These are phyloP conservation scores for Colletes collaris DNA, from an alignment of 2,888 invertebrate species.

Conservation along the genomic window DNA sequence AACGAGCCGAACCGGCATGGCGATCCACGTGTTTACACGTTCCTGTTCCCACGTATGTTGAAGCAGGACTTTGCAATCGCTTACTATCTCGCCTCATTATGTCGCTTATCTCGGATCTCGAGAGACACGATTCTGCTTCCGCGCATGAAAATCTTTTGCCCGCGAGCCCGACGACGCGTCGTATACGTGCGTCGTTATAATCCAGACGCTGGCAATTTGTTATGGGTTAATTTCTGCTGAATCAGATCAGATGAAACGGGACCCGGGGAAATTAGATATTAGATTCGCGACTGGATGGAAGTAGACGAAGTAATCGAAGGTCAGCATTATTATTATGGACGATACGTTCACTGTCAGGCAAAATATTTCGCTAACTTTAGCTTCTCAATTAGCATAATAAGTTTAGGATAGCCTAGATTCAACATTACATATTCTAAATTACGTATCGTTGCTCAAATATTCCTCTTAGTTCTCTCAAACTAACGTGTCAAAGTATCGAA, in stretches of 20 bases:
- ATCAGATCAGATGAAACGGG: slow-evolving; percentile 10
- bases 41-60: slow-evolving; percentile 68
- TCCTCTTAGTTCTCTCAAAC: no score
- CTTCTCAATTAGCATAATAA: no score
- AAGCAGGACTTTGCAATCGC: slow-evolving; percentile 66
- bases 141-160: slow-evolving; percentile 58
- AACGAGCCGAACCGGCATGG: slow-evolving; percentile 45
- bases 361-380: no score
- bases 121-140: slow-evolving; percentile 63
- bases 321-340: no score
- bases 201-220: slow-evolving; percentile 12
- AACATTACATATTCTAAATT: no score
- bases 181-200: neutral
- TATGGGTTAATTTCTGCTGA: slow-evolving; percentile 12
- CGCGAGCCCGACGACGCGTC: slow-evolving; percentile 6
- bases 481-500: no score
- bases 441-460: no score
- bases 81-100: slow-evolving; percentile 67
- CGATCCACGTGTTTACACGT: slow-evolving; percentile 70
- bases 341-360: no score
- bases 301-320: no score
- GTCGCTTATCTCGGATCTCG: slow-evolving; percentile 63
- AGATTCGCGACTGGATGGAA: neutral
- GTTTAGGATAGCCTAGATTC: no score
- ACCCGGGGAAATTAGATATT: neutral